Conservation (phyloP, 1,140 invertebrate genomes). For the Eciton burchellii region DNA sequence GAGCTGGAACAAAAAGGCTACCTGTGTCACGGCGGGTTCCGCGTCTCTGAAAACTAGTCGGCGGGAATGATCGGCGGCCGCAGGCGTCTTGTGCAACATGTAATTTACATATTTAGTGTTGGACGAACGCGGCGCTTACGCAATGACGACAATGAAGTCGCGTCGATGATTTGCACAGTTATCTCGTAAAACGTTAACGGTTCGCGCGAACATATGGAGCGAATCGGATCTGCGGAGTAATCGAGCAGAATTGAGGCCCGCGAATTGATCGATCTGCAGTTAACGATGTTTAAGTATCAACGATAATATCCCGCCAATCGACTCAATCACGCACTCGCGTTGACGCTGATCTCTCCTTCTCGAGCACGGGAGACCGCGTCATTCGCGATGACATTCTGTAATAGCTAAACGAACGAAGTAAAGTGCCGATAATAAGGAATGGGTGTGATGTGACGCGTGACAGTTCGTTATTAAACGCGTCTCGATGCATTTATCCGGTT, state of each 20-base stretch:
- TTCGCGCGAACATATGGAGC: conserved; percentile 13
- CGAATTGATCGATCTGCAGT: neutral
- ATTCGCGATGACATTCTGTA: neutral
- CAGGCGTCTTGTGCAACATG: conserved; percentile 34
- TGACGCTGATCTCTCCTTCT: neutral
- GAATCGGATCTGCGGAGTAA: neutral
- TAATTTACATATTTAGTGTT: conserved; percentile 63
- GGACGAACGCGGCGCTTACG: conserved; percentile 43
- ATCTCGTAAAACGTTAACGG: conserved; percentile 38
- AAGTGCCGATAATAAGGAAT: neutral
- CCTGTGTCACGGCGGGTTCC: conserved; percentile 15
- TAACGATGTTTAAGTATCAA: conserved; percentile 26
- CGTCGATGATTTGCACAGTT: conserved; percentile 23
- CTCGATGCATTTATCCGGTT: neutral
- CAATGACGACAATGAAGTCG: conserved; percentile 57
- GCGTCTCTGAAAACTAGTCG: conserved; percentile 47
- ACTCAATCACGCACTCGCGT: too few relatives aligned
- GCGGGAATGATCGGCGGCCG: conserved; percentile 12
- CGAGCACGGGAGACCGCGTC: neutral
- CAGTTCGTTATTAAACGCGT: neutral
- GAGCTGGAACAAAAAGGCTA: conserved; percentile 23
- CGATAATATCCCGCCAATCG: neutral
- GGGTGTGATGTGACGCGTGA: neutral
- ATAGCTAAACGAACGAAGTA: neutral
- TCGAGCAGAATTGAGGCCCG: neutral